phyloP scores from a whole-genome alignment of 2,888 invertebrate genomes.

The Camptogramma bilineatum region DNA sequence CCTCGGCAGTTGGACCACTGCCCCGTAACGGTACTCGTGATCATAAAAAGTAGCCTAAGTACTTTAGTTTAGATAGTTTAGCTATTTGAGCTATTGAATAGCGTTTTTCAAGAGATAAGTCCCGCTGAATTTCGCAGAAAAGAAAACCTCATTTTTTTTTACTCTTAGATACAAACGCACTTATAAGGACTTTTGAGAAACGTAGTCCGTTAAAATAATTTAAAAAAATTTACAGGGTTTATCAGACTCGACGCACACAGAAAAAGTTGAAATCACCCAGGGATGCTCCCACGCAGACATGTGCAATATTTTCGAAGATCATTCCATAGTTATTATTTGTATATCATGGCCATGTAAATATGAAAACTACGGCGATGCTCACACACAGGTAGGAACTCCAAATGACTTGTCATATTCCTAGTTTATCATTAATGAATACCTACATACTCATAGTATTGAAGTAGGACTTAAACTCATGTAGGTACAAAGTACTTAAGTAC shows the following conservation, averaged over 20 bases:
- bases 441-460: too few relatives aligned
- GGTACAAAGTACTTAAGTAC: background rate
- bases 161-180: too few relatives aligned
- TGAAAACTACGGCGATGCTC: constrained; percentile 54
- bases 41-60: too few relatives aligned
- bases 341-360: constrained; percentile 70
- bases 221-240: constrained; percentile 60
- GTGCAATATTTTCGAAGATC: constrained; percentile 73
- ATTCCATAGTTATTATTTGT: constrained; percentile 62
- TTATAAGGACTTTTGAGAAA: too few relatives aligned
- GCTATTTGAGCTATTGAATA: too few relatives aligned
- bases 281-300: constrained; percentile 71
- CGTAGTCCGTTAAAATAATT: too few relatives aligned
- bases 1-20: too few relatives aligned
- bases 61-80: too few relatives aligned
- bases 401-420: background rate
- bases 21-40: too few relatives aligned
- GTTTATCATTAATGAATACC: background rate
- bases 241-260: constrained; percentile 54
- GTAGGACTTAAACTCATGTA: background rate
- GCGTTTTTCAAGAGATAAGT: too few relatives aligned
- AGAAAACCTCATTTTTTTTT: too few relatives aligned
- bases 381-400: constrained; percentile 61
- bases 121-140: too few relatives aligned
- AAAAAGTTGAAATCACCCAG: constrained; percentile 69